These are phyloP conservation scores for Drosophila engyochracea DNA, from an alignment of 2,888 invertebrate species.

Conservation along the genomic window DNA sequence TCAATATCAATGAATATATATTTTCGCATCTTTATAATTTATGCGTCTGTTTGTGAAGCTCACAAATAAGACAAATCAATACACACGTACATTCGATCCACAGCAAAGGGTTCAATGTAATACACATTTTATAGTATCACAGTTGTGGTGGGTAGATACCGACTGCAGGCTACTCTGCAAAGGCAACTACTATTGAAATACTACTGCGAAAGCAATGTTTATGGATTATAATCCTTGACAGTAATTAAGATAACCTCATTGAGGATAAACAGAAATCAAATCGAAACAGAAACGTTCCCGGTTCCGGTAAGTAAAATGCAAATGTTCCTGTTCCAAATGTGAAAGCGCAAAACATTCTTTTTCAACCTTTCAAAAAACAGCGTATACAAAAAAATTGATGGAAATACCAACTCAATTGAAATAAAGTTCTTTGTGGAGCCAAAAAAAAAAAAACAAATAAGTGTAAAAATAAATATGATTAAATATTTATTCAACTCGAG, in stretches of 20 bases:
- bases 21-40: slow-evolving; percentile 32
- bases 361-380: neutral
- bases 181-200: neutral
- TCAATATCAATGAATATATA: slow-evolving; percentile 40
- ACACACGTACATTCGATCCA: neutral
- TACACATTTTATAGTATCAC: neutral
- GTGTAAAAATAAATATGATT: slow-evolving; percentile 18
- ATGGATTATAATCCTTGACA: neutral
- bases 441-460: slow-evolving; percentile 20
- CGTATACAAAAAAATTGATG: neutral
- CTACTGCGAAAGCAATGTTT: neutral
- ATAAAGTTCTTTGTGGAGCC: slow-evolving; percentile 20
- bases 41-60: slow-evolving; percentile 29
- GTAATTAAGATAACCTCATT: neutral
- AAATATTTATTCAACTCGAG: slow-evolving; percentile 37
- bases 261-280: neutral
- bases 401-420: slow-evolving; percentile 32
- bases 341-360: neutral
- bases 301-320: neutral
- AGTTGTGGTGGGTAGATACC: neutral
- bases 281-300: neutral
- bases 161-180: neutral
- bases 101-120: neutral
- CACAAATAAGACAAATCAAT: slow-evolving; percentile 46
- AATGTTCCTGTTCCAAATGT: neutral